phyloP scores from a whole-genome alignment of 2,113 vertebrate species.

The Glaucidium brasilianum region DNA sequence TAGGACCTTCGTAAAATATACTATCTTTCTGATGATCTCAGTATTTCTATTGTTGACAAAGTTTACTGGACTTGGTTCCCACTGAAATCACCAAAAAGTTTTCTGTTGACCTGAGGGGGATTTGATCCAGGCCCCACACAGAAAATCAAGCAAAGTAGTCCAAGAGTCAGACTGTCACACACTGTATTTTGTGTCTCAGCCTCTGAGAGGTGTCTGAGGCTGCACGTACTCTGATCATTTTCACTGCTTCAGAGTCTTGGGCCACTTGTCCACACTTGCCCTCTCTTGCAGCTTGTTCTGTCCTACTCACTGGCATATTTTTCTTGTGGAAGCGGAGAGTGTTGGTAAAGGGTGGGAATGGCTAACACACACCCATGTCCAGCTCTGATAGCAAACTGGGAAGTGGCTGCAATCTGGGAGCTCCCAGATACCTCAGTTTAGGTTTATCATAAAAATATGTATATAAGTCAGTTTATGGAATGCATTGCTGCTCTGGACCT shows the following conservation, averaged over 20 bases:
- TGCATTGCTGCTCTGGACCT: background rate
- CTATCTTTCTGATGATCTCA: background rate
- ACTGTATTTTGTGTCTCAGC: background rate
- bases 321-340: background rate
- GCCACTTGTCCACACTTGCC: background rate
- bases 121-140: background rate
- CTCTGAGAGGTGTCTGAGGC: background rate
- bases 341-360: background rate
- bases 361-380: background rate
- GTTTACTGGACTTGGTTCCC: background rate
- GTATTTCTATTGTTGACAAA: background rate
- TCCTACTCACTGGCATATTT: rapidly evolving
- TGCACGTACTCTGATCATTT: background rate
- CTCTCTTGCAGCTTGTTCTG: background rate
- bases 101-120: background rate
- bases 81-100: background rate
- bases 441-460: background rate
- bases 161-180: background rate
- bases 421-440: background rate
- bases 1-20: background rate
- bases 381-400: background rate
- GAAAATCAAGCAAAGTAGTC: background rate
- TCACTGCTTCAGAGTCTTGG: background rate
- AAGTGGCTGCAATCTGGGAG: background rate
- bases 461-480: background rate